Percentiles rank a stretch among this genome's conserved stretches.
These are phyloP conservation scores for Podarcis cretensis DNA, from an alignment of 2,113 vertebrate species.

Conservation along the genomic window DNA sequence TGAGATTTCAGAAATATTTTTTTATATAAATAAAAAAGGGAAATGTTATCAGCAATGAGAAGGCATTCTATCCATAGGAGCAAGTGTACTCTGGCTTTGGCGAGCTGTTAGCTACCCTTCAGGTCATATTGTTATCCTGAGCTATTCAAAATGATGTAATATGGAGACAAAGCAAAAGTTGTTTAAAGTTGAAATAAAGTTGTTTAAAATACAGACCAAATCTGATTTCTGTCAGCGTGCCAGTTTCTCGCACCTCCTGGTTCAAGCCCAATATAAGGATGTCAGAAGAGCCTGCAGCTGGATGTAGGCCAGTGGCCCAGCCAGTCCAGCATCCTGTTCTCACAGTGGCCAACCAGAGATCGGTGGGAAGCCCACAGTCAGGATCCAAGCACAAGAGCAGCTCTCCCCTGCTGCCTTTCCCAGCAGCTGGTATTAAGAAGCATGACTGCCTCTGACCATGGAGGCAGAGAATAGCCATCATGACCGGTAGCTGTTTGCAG, in stretches of 20 bases:
- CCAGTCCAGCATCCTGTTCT: too few relatives aligned
- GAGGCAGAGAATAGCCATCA: too few relatives aligned
- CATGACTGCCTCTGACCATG: too few relatives aligned
- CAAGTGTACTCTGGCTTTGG: conserved; percentile 79
- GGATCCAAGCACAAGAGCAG: too few relatives aligned
- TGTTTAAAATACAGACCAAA: conserved; percentile 61
- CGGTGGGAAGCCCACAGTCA: too few relatives aligned
- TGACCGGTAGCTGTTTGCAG: too few relatives aligned
- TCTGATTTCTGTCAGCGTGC: conserved; percentile 6
- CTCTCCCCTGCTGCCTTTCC: too few relatives aligned
- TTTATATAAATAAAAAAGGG: conserved; percentile 64
- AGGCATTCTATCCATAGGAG: conserved; percentile 68
- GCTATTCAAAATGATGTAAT: conserved; percentile 78
- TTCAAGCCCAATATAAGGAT: not conserved
- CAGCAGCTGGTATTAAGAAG: too few relatives aligned
- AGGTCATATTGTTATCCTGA: conserved; percentile 77
- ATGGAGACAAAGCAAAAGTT: conserved; percentile 75
- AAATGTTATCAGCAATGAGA: conserved; percentile 70
- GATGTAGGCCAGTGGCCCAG: too few relatives aligned
- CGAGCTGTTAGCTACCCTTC: conserved; percentile 79
- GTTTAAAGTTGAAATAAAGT: conserved; percentile 76
- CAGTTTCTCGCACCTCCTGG: not conserved
- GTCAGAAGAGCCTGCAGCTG: too few relatives aligned
- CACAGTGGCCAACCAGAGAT: too few relatives aligned
- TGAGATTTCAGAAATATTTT: conserved; percentile 67